phyloP scores from a whole-genome alignment of 2,888 invertebrate genomes.

The Caenorhabditis imperialis region DNA sequence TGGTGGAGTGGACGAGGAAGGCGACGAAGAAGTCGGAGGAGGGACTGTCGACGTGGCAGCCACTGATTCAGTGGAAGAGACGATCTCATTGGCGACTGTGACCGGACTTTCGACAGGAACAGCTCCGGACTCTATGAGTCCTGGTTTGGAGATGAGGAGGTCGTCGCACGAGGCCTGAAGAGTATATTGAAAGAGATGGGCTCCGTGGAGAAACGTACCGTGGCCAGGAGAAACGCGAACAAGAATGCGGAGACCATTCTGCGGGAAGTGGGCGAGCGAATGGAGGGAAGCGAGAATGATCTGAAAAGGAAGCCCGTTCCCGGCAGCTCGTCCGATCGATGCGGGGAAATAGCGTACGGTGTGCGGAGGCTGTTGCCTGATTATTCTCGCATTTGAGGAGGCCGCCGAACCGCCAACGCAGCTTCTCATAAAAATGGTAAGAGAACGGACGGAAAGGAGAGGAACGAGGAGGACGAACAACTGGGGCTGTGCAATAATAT shows the following conservation, averaged over 20 bases:
- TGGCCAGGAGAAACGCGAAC: neutral
- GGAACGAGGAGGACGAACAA: neutral
- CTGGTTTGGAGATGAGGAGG: no score
- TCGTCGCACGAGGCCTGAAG: conserved; percentile 16
- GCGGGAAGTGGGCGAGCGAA: conserved; percentile 5
- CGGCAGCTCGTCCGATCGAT: conserved; percentile 4
- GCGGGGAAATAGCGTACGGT: conserved; percentile 4
- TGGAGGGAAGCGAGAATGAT: conserved; percentile 2
- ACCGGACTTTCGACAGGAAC: no score
- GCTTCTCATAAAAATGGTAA: conserved; percentile 10
- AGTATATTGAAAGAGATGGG: neutral
- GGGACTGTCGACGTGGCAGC: neutral
- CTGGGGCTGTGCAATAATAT: no score
- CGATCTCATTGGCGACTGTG: no score
- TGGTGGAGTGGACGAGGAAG: neutral
- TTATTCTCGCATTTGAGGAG: conserved; percentile 16
- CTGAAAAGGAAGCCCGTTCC: conserved; percentile 9
- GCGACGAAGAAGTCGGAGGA: neutral
- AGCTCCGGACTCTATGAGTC: no score
- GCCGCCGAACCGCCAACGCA: conserved; percentile 18
- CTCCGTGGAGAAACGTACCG: neutral
- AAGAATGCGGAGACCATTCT: no score
- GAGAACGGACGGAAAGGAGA: conserved; percentile 1
- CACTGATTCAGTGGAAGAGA: no score
- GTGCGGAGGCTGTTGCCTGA: conserved; percentile 3